A percentile compares a stretch with the other conserved stretches of the same genome.
Evolutionary conservation across 1,140 invertebrate genomes (phyloP).

Genomic region (Solen grandis): DNA sequence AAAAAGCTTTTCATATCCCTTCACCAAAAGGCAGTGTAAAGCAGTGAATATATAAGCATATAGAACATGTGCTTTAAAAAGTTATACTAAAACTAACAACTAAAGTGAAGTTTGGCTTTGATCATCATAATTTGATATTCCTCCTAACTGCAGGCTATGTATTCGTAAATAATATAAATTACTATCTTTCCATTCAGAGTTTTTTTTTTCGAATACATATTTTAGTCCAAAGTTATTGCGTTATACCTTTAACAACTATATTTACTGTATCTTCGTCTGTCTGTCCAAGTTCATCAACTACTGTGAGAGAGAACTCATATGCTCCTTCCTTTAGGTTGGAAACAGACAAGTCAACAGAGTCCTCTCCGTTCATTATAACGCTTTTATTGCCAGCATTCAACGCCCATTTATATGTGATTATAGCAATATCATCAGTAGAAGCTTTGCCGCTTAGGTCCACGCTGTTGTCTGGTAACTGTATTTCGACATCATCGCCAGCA

Average conservation of each 20-base stretch:
- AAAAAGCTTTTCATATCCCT: no score
- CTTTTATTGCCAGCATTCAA: neutral
- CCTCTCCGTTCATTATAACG: neutral
- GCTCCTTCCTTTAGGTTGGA: conserved; percentile 8
- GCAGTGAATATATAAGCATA: no score
- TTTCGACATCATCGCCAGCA: conserved; percentile 28
- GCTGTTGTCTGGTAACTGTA: conserved; percentile 9
- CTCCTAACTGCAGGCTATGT: no score
- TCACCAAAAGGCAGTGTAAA: no score
- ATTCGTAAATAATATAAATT: no score
- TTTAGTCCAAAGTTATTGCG: no score
- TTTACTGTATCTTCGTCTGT: conserved; percentile 7
- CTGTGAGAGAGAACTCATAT: conserved; percentile 8
- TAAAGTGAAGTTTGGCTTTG: no score
- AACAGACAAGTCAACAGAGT: neutral
- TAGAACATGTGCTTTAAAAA: no score
- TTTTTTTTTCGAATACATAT: no score
- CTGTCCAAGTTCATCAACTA: conserved; percentile 15
- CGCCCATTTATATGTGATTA: conserved; percentile 19
- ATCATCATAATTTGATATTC: no score
- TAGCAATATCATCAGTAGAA: conserved; percentile 28
- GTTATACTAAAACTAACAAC: no score
- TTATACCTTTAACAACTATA: conserved; percentile 34
- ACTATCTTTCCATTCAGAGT: no score
- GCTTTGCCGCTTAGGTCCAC: conserved; percentile 20